These are phyloP conservation scores for Parnassius glacialis DNA, from an alignment of 2,888 invertebrate species.

Conservation along the genomic window DNA sequence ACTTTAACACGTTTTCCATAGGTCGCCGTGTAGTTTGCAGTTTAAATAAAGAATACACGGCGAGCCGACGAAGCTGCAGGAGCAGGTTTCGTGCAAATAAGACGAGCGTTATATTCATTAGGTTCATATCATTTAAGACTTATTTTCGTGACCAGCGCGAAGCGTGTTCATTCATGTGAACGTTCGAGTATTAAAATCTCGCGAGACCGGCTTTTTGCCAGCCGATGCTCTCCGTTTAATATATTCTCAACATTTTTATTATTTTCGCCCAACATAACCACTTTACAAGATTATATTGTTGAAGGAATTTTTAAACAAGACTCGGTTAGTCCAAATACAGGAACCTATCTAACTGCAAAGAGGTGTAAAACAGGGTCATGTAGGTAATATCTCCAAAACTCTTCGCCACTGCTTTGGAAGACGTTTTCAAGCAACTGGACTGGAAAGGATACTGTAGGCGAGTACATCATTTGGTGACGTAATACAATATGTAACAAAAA, in stretches of 20 bases:
- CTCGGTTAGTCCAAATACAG: too few species aligned
- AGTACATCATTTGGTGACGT: too few species aligned
- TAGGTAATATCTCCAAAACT: too few species aligned
- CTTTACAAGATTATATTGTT: slow-evolving; percentile 25
- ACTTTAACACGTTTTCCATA: slow-evolving; percentile 11
- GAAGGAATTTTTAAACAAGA: slow-evolving; percentile 4
- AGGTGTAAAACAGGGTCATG: too few species aligned
- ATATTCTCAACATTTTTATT: slow-evolving; percentile 29
- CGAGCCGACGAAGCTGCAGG: slow-evolving; percentile 12
- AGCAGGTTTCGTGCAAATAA: slow-evolving; percentile 54
- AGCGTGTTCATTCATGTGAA: slow-evolving; percentile 52
- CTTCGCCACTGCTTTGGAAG: too few species aligned
- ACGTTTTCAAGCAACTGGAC: too few species aligned
- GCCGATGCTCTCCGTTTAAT: slow-evolving; percentile 26
- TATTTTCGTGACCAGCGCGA: slow-evolving; percentile 39
- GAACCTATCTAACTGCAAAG: too few species aligned
- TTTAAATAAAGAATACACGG: slow-evolving; percentile 7
- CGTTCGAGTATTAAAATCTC: slow-evolving; percentile 36
- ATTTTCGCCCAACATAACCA: slow-evolving; percentile 26
- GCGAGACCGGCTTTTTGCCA: slow-evolving; percentile 33
- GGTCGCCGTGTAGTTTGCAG: neutral
- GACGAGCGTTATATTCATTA: slow-evolving; percentile 39
- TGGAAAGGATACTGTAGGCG: too few species aligned
- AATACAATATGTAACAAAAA: too few species aligned
- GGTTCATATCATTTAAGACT: slow-evolving; percentile 47